These are phyloP conservation scores for Imbricaverruca yamaguchii DNA, from an alignment of 2,888 invertebrate genomes.

Conservation along the genomic window DNA sequence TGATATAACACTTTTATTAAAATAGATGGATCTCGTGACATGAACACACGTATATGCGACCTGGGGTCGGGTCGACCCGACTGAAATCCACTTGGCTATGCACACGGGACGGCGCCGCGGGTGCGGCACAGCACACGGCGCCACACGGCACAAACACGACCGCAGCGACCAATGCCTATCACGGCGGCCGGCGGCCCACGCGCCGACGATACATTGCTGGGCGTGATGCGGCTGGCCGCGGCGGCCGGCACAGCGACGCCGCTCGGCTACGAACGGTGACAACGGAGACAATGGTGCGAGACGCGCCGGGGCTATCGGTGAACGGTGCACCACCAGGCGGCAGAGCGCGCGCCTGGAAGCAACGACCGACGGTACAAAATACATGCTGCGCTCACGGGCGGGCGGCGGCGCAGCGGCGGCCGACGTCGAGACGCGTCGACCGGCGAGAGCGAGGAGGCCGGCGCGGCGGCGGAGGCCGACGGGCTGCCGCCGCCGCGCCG, in stretches of 20 bases:
- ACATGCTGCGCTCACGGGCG: neutral
- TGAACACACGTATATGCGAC: neutral
- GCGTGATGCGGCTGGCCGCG: too few species aligned
- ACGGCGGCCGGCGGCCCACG: neutral
- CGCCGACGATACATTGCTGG: neutral
- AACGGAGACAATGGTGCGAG: neutral
- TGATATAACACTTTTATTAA: constrained; percentile 11
- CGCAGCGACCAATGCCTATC: neutral
- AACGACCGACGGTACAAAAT: neutral
- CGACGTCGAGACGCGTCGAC: neutral
- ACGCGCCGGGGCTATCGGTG: neutral
- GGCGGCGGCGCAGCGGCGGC: neutral
- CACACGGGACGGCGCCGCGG: neutral
- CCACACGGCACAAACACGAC: neutral
- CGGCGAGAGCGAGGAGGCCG: neutral
- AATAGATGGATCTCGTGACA: constrained; percentile 10
- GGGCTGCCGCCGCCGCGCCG: neutral
- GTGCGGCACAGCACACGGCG: neutral
- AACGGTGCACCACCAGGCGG: neutral
- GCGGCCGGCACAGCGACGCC: too few species aligned
- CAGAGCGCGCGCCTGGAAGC: neutral
- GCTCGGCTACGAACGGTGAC: neutral
- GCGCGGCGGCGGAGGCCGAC: neutral
- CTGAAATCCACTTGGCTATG: neutral
- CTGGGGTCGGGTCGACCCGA: neutral